These are phyloP conservation scores for Ophion costatus DNA, from an alignment of 2,888 invertebrate species.

Conservation along the genomic window DNA sequence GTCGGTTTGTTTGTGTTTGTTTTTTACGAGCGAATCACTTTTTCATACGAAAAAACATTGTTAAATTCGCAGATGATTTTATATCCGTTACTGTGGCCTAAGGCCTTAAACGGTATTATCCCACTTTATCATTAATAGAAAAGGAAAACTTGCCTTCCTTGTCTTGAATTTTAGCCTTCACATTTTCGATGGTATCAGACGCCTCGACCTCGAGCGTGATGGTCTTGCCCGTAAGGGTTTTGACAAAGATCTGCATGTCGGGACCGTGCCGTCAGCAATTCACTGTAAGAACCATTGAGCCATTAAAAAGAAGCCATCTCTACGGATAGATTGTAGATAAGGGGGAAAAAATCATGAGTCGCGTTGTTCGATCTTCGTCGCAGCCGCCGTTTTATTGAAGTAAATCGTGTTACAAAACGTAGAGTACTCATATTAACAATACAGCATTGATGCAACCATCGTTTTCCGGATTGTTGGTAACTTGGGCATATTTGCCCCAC, in stretches of 20 bases:
- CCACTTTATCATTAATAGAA: not conserved
- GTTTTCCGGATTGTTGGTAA: conserved; percentile 99
- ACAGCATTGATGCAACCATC: conserved; percentile 99
- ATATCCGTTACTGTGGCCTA: too few species aligned
- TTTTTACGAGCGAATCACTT: too few species aligned
- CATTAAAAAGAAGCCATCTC: conserved; percentile 36
- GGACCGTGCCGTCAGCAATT: conserved; percentile 65
- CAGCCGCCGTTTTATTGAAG: conserved; percentile 38
- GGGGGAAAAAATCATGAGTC: not conserved
- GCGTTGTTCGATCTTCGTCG: not conserved
- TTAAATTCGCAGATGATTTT: too few species aligned
- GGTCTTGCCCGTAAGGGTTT: conserved; percentile 97
- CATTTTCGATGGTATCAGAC: conserved; percentile 97
- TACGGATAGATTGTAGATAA: not conserved
- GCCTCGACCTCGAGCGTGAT: conserved; percentile 97
- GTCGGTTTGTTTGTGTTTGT: too few species aligned
- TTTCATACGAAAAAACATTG: too few species aligned
- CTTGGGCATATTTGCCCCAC: conserved; percentile 99
- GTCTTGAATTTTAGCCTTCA: conserved; percentile 96
- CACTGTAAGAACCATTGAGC: conserved; percentile 67
- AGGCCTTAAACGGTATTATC: too few species aligned
- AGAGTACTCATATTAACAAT: conserved; percentile 90
- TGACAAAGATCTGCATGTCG: conserved; percentile 98
- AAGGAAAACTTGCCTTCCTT: conserved; percentile 88
- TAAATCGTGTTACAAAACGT: conserved; percentile 47